Conservation (phyloP, 2,797 vertebrate species). For the Halcyon badia region DNA sequence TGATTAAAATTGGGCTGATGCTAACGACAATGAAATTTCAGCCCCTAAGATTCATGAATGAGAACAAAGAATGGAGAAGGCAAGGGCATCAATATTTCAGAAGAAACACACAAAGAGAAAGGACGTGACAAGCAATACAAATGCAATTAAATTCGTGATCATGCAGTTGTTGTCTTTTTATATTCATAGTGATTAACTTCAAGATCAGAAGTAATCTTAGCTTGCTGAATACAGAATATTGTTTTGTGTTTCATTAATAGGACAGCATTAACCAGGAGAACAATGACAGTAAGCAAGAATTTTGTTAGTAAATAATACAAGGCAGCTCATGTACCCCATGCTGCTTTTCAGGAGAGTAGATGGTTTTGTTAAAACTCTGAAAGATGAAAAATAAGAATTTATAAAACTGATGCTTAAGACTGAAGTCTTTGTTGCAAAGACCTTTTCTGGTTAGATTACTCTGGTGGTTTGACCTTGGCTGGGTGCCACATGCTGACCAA, state of each 20-base stretch:
- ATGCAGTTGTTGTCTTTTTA: background rate
- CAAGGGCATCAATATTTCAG: background rate
- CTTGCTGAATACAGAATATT: background rate
- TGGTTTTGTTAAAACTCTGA: background rate
- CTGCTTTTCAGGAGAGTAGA: background rate
- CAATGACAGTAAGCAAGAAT: background rate
- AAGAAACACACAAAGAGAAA: background rate
- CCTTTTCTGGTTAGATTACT: background rate
- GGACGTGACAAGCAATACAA: background rate
- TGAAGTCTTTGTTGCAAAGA: background rate
- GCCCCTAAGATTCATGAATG: background rate
- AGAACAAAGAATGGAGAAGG: background rate
- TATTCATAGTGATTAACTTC: background rate
- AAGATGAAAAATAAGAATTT: background rate
- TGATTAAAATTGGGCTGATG: background rate
- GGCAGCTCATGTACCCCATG: background rate
- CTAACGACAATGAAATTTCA: background rate
- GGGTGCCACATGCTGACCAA: no score
- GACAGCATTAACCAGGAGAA: background rate
- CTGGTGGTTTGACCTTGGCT: no score
- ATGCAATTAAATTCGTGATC: background rate
- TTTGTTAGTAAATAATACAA: background rate
- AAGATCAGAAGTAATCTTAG: background rate
- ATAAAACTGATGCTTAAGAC: background rate
- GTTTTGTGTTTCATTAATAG: background rate